phyloP scores from a whole-genome alignment of 2,888 invertebrate genomes.

The Tiliacea citrago region DNA sequence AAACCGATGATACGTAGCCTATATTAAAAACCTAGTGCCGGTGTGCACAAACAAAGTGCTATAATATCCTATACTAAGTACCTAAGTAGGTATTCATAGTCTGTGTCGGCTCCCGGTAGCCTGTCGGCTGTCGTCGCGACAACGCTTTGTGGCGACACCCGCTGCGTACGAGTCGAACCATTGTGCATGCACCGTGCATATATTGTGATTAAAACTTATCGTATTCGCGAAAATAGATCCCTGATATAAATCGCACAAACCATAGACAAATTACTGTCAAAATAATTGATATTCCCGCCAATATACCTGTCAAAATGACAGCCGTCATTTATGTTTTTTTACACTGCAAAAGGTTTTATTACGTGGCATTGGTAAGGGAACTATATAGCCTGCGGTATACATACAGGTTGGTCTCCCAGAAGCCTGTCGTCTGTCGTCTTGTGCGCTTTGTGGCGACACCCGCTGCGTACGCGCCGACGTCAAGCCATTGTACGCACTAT shows the following conservation, averaged over 20 bases:
- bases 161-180: conserved; percentile 61
- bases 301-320: conserved; percentile 20
- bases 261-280: conserved; percentile 23
- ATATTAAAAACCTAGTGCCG: conserved; percentile 43
- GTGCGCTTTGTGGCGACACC: conserved; percentile 63
- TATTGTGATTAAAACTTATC: conserved; percentile 59
- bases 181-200: conserved; percentile 54
- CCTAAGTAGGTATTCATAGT: conserved; percentile 49
- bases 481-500: conserved; percentile 60
- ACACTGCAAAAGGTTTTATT: conserved; percentile 1
- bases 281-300: conserved; percentile 14
- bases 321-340: background rate
- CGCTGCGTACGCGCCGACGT: conserved; percentile 55
- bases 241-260: background rate
- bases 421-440: conserved; percentile 54
- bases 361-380: conserved; percentile 3
- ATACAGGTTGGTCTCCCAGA: conserved; percentile 47
- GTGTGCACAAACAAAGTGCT: conserved; percentile 50
- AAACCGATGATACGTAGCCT: conserved; percentile 19
- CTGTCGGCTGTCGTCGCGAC: conserved; percentile 72
- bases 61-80: conserved; percentile 45
- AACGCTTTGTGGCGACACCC: conserved; percentile 79
- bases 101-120: conserved; percentile 68
- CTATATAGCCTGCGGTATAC: conserved; percentile 23
- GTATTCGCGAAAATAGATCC: conserved; percentile 44